phyloP scores from a whole-genome alignment of 2,797 vertebrate species.

The Silurus aristotelis region DNA sequence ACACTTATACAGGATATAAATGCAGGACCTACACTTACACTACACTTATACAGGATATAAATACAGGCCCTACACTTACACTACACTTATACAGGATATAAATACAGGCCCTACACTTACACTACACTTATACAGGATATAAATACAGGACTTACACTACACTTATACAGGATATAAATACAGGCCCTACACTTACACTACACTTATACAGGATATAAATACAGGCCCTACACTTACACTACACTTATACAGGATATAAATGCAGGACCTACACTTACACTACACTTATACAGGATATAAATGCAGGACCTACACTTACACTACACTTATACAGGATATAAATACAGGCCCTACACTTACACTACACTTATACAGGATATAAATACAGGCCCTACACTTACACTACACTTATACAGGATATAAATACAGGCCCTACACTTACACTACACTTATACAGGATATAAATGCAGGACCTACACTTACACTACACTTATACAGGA shows the following conservation, averaged over 20 bases:
- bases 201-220: neutral
- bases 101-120: neutral
- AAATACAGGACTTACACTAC: too few species aligned
- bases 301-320: neutral
- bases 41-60: neutral
- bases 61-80: neutral
- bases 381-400: neutral
- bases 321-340: neutral
- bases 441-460: neutral
- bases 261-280: neutral
- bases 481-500: neutral
- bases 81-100: neutral
- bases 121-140: too few species aligned
- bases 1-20: too few species aligned
- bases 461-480: neutral
- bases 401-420: too few species aligned
- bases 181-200: neutral
- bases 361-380: neutral
- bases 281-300: neutral
- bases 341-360: neutral
- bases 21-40: neutral
- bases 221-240: too few species aligned
- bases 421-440: too few species aligned
- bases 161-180: neutral
- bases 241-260: neutral